Conservation (phyloP, 2,888 invertebrate species). For the Melangyna quadrimaculata region DNA sequence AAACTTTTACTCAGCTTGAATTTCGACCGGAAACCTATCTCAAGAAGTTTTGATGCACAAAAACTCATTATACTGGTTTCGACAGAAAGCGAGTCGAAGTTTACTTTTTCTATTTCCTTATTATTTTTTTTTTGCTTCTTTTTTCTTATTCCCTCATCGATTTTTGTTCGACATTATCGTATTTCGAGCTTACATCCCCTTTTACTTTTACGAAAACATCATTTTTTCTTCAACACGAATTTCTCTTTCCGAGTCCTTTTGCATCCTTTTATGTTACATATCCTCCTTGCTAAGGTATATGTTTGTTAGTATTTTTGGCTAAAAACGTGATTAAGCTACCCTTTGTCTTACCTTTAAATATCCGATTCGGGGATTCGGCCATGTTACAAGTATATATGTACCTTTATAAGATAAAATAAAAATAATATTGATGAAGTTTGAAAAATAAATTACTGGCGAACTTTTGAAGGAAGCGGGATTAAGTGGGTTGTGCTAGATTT, state of each 20-base stretch:
- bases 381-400: not conserved
- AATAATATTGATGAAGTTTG: constrained; percentile 17
- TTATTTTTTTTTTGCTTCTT: not conserved
- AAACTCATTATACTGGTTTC: constrained; percentile 66
- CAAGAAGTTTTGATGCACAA: constrained; percentile 70
- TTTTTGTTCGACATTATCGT: constrained; percentile 22
- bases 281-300: constrained; percentile 22
- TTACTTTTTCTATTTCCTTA: constrained; percentile 43
- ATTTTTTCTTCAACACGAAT: not conserved
- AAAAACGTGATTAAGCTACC: constrained; percentile 53
- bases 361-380: not conserved
- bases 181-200: not conserved
- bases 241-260: not conserved
- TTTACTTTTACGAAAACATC: not conserved
- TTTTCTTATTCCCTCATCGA: too few species aligned
- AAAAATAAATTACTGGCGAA: constrained; percentile 23
- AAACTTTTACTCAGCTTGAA: constrained; percentile 63
- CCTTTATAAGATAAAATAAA: not conserved
- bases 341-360: constrained; percentile 23
- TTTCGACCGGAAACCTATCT: constrained; percentile 69
- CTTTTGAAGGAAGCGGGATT: constrained; percentile 21
- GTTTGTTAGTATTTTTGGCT: constrained; percentile 31
- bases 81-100: constrained; percentile 42
- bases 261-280: constrained; percentile 20
- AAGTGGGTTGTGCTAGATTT: constrained; percentile 15